Conservation (phyloP, 2,888 invertebrate genomes). For the Drosophila ochracea region DNA sequence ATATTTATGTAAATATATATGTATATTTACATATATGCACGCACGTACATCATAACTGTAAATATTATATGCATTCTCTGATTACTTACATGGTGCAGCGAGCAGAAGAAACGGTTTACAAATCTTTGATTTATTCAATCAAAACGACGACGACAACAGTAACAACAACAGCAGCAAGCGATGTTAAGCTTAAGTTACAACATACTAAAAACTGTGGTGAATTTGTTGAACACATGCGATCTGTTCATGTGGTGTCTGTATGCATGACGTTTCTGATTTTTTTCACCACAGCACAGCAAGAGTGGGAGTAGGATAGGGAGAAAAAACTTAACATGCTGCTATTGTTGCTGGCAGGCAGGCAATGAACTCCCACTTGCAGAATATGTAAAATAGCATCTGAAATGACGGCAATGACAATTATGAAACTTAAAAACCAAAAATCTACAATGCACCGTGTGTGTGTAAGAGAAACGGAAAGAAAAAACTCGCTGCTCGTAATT, state of each 20-base stretch:
- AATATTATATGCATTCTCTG: constrained; percentile 33
- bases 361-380: constrained; percentile 36
- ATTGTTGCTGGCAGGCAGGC: constrained; percentile 18
- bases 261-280: constrained; percentile 4
- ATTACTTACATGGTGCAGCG: constrained; percentile 21
- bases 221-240: constrained; percentile 14
- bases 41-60: constrained; percentile 47
- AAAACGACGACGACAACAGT: constrained; percentile 37
- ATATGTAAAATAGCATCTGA: constrained; percentile 8
- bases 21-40: background rate
- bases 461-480: constrained; percentile 16
- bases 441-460: constrained; percentile 24
- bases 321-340: constrained; percentile 37
- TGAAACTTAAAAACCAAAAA: constrained; percentile 17
- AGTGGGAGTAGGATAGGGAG: constrained; percentile 31
- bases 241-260: constrained; percentile 1
- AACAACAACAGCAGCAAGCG: constrained; percentile 7
- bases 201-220: constrained; percentile 55
- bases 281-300: constrained; percentile 42
- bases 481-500: constrained; percentile 42
- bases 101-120: constrained; percentile 40
- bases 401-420: constrained; percentile 13
- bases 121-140: constrained; percentile 67
- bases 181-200: constrained; percentile 55
- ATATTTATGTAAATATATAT: constrained; percentile 7